Evolutionary conservation across 2,888 invertebrate genomes (phyloP).

Genomic region (Acanthosepion pharaonis): DNA sequence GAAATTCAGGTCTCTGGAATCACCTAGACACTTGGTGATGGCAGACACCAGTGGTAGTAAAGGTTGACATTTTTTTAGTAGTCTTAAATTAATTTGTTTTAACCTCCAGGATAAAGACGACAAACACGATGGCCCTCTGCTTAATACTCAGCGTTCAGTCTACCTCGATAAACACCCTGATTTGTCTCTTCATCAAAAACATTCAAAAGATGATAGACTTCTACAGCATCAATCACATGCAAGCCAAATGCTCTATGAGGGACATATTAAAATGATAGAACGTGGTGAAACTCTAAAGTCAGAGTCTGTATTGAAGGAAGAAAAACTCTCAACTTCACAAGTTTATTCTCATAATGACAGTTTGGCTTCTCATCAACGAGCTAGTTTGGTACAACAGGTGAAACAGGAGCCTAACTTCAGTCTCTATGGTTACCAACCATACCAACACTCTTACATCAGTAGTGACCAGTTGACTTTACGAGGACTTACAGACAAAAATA

Average conservation of each 20-base stretch:
- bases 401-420: conserved; percentile 69
- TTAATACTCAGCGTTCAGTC: conserved; percentile 37
- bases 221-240: conserved; percentile 35
- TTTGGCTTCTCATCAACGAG: conserved; percentile 1
- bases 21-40: neutral
- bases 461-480: conserved; percentile 71
- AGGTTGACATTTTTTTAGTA: neutral
- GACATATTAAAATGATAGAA: conserved; percentile 40
- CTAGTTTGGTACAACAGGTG: conserved; percentile 47
- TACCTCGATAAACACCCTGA: conserved; percentile 49
- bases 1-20: neutral
- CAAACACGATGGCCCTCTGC: conserved; percentile 46
- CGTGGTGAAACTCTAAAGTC: neutral
- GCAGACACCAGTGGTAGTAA: conserved; percentile 40
- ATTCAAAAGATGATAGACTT: conserved; percentile 43
- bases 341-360: conserved; percentile 37
- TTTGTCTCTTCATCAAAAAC: conserved; percentile 40
- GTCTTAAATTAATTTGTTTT: conserved; percentile 40
- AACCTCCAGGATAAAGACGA: conserved; percentile 46
- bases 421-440: conserved; percentile 74
- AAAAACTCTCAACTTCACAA: neutral
- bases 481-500: conserved; percentile 64
- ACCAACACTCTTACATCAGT: conserved; percentile 72
- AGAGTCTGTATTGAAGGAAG: neutral
- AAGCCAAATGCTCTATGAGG: conserved; percentile 40